Base-by-base conservation (phyloP, 2,888 invertebrate genomes). In the Hirtodrosophila cameraria region DNA sequence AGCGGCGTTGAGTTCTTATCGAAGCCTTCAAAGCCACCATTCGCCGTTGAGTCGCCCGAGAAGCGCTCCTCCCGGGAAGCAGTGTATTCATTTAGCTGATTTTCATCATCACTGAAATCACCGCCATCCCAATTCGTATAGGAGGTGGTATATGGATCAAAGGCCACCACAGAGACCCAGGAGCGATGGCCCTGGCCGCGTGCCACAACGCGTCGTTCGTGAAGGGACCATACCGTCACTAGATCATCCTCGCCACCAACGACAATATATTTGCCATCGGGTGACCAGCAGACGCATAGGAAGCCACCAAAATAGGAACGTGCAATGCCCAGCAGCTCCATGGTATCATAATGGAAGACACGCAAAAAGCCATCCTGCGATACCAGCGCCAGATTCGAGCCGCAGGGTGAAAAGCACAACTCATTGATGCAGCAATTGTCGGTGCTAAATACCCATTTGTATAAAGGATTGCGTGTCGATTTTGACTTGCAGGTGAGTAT, bases 181-280 rank as follows among this genome's bases (percentile, higher is more conserved):
- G 98, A 98, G 77, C 97, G 94, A 91, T 99, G 99, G 0, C 99
- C 99, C 89, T 98, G 98, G 0, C 99, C 99, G 33, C 99, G 92
- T n/a, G 99, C 99, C 5, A 99, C 97, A 4, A 99, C 98, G 42
- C 97, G 93, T 73, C 97, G 94, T 88, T 99, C 98, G 72, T 94
- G 93, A 89, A 98, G 94, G 45, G 97, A 97, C 96, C 98, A 99
- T 28, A 99, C 96, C 0, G 99, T 99, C 45, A 99, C 97, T 60
- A 99, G 92, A 92, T 99, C 99, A 92, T 99, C 99, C 91, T 99
- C 99, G 3, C 99, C 99, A 0, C 99, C 99, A 0, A 97, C 97
- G 0, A 97, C 97, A 43, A 98, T 97, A 87, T 98, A 97, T 87
- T 96, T 95, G 39, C 97, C 96, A 91, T 99, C 99, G 0, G 98